Base-by-base conservation (phyloP, 2,888 invertebrate species). In the Odontocolon sp. region DNA sequence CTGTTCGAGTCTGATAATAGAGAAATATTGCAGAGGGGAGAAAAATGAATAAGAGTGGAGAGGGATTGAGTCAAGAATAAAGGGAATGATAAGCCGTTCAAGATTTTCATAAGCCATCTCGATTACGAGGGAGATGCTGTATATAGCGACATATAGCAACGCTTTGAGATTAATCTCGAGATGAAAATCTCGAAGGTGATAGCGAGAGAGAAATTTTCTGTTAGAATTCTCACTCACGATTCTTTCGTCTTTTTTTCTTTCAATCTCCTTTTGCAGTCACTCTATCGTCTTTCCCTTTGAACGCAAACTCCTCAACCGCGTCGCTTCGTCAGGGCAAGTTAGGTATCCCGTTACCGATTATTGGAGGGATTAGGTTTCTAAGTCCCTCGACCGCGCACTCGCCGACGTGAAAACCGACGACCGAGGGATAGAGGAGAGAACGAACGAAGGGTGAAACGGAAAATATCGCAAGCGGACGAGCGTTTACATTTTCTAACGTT, bases 261-360 rank as follows among this genome's bases (percentile, higher is more conserved):
- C 5, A 6, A 16, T 3, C 16, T 14, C 18, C 14, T 9, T 14
- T 18, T 50, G 16, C 2, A 1, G 5, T 4, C 16, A 6, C 11
- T 26, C 11, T 18, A 11, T n/a, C 16, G 14, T 57, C n/a, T 50
- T 31, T 6, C 52, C 21, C 52, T 18, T 50, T 45, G 63, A 67
- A 52, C 52, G 47, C 38, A 14, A 57, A 61, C 66, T 61, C 45
- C 59, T 70, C 61, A 66, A 69, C 69, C 70, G 74, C 64, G 59
- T 61, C 69, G 56, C 74, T n/a, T 72, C 66, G 74, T 59, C 70
- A 56, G 69, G 52, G 57, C 61, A 54, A 67, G 74, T 59, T 50
- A 38, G 56, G 71, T 71, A 72, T 71, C 75, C 57, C 66, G 76
- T 76, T 71, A 59, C 69, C 76, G 76, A 78, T 78, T 78, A 78